A percentile compares a stretch with the other conserved stretches of the same genome.
Evolutionary conservation across 2,797 vertebrate species (phyloP).

Genomic region (Melanotaenia nigrans): DNA sequence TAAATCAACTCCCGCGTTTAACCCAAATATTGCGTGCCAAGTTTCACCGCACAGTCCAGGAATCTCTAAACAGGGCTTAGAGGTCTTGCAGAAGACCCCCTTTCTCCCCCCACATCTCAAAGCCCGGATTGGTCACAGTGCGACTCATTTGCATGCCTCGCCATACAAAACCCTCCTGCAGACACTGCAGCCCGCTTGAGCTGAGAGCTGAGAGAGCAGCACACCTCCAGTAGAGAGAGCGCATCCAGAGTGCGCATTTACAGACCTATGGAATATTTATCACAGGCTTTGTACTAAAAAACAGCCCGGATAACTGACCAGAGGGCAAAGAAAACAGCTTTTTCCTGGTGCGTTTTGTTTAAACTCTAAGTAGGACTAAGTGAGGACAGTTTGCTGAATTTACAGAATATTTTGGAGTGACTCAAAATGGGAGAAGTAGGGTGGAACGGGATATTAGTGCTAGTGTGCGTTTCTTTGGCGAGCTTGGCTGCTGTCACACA

Average conservation of each 20-base stretch:
- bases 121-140: constrained; percentile 81
- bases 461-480: constrained; percentile 65
- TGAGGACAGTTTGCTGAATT: constrained; percentile 55
- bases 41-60: constrained; percentile 80
- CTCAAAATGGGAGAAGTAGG: constrained; percentile 68
- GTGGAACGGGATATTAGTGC: constrained; percentile 67
- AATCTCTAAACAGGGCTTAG: constrained; percentile 84
- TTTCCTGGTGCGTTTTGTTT: constrained; percentile 17
- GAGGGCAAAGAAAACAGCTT: constrained; percentile 17
- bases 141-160: constrained; percentile 91
- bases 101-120: constrained; percentile 41
- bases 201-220: constrained; percentile 71
- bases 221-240: constrained; percentile 65
- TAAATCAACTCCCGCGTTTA: constrained; percentile 76
- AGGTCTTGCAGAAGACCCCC: constrained; percentile 78
- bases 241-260: constrained; percentile 66
- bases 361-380: constrained; percentile 39
- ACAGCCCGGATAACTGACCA: constrained; percentile 25
- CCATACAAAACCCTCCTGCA: constrained; percentile 86
- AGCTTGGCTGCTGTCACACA: constrained; percentile 64
- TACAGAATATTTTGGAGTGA: constrained; percentile 42
- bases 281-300: constrained; percentile 26
- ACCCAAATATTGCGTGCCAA: constrained; percentile 75
- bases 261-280: constrained; percentile 72
- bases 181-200: constrained; percentile 81